Conservation (phyloP, 2,113 vertebrate genomes). For the Halichoerus grypus region DNA sequence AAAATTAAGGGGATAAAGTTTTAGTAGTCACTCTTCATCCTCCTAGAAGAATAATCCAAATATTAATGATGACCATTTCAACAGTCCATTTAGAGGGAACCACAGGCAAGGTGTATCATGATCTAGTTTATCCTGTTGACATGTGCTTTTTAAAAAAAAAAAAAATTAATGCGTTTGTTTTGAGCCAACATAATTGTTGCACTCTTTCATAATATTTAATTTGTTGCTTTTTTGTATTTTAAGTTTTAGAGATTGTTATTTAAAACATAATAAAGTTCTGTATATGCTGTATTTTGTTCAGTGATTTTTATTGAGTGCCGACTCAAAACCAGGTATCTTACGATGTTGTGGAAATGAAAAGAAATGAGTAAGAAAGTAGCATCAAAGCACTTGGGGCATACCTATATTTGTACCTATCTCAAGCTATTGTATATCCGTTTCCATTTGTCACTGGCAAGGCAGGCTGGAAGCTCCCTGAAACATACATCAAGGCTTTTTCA, state of each 20-base stretch:
- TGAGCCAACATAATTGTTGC: not conserved
- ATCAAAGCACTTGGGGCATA: too few species aligned
- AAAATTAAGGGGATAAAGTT: not conserved
- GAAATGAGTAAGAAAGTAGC: not conserved
- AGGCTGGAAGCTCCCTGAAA: not conserved
- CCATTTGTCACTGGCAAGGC: not conserved
- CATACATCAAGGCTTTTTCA: not conserved
- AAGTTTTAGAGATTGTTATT: slow-evolving; percentile 4
- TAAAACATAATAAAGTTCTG: not conserved
- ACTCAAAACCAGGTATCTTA: not conserved
- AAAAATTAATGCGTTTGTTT: not conserved
- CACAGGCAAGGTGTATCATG: not conserved
- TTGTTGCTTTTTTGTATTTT: not conserved
- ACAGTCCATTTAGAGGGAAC: not conserved
- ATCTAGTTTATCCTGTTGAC: not conserved
- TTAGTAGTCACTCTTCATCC: not conserved
- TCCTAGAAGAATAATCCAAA: not conserved
- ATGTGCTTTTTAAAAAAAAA: not conserved
- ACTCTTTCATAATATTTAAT: slow-evolving; percentile 24
- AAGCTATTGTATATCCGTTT: not conserved
- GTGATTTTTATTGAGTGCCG: not conserved
- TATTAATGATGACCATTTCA: not conserved
- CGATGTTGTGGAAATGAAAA: not conserved
- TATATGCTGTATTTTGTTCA: not conserved
- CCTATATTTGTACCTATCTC: not conserved